phyloP scores from a whole-genome alignment of 2,113 vertebrate species.

The Corythornis madagascariensis region DNA sequence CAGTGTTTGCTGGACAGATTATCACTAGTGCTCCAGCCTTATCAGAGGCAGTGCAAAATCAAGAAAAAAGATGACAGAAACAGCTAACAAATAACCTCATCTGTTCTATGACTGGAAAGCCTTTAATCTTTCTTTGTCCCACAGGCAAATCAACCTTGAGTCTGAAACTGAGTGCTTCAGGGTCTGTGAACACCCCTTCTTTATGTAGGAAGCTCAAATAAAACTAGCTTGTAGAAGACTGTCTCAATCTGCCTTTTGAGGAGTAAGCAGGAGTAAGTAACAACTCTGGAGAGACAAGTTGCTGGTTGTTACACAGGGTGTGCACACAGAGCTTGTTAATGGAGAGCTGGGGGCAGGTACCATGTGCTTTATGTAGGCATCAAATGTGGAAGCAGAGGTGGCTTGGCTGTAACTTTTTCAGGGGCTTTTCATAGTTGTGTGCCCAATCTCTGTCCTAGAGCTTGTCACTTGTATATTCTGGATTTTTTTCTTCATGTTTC shows the following conservation, averaged over 20 bases:
- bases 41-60: neutral
- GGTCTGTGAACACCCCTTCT: neutral
- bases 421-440: neutral
- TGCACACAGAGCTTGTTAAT: neutral
- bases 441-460: neutral
- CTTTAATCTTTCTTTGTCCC: neutral
- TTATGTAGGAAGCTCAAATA: neutral
- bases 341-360: neutral
- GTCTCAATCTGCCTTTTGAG: neutral
- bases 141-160: neutral
- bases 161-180: neutral
- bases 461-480: neutral
- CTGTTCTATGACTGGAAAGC: neutral
- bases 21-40: neutral
- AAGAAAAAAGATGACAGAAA: neutral
- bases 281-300: neutral
- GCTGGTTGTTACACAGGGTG: neutral
- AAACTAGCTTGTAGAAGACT: neutral
- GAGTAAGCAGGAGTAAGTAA: neutral
- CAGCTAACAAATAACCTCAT: neutral
- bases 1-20: neutral
- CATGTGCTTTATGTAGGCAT: neutral
- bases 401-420: neutral
- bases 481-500: neutral
- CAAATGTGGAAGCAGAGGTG: neutral